phyloP scores from a whole-genome alignment of 2,888 invertebrate genomes.

The Tricholauxania praeusta region DNA sequence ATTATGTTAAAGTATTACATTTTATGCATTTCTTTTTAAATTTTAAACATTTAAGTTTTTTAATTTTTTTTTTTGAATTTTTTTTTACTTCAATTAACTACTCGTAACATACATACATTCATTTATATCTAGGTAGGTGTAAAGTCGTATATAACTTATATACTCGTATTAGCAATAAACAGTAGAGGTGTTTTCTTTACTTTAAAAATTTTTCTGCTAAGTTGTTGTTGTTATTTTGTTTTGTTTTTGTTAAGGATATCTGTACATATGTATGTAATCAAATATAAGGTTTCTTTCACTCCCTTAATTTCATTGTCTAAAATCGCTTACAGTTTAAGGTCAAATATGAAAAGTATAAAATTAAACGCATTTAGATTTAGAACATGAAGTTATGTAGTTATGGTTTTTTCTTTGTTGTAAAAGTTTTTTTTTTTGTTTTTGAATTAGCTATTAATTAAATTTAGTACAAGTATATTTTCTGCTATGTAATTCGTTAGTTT shows the following conservation, averaged over 20 bases:
- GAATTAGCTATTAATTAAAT: too few relatives aligned
- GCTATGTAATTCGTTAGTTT: too few relatives aligned
- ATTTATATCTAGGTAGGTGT: constrained; percentile 30
- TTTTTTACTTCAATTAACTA: constrained; percentile 39
- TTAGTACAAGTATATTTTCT: too few relatives aligned
- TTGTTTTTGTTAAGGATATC: background rate
- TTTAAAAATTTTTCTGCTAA: background rate
- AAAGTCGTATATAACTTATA: background rate
- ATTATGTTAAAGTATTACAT: constrained; percentile 20
- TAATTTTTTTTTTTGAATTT: constrained; percentile 35
- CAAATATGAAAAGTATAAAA: constrained; percentile 39
- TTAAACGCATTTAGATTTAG: constrained; percentile 55
- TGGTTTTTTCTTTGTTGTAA: constrained; percentile 12
- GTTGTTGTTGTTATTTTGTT: constrained; percentile 6
- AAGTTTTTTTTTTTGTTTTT: constrained; percentile 8
- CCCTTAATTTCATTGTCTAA: constrained; percentile 37
- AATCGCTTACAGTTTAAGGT: constrained; percentile 35
- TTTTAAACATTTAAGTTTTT: constrained; percentile 29
- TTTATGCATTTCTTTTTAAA: constrained; percentile 36
- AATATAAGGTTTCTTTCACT: background rate
- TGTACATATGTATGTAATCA: too few relatives aligned
- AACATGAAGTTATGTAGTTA: constrained; percentile 40
- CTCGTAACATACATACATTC: background rate
- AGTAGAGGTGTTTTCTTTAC: constrained; percentile 5
- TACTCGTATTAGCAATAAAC: background rate